phyloP scores from a whole-genome alignment of 2,797 vertebrate species.

The Sebastes ruberrimus region DNA sequence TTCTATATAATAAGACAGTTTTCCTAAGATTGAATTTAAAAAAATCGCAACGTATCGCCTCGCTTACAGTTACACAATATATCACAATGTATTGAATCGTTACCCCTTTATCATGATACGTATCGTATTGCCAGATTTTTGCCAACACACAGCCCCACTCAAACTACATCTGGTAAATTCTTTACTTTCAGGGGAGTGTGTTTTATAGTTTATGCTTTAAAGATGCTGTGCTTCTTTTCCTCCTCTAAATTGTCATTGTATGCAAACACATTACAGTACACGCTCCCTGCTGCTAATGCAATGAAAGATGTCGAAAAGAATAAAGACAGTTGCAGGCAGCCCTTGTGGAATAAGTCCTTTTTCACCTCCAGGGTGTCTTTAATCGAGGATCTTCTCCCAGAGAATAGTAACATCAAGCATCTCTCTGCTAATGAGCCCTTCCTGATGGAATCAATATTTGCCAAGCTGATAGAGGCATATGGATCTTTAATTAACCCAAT shows the following conservation, averaged over 20 bases:
- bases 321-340: neutral
- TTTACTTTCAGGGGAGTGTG: neutral
- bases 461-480: neutral
- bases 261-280: neutral
- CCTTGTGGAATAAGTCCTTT: neutral
- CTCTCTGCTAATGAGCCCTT: constrained; percentile 18
- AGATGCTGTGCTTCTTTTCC: neutral
- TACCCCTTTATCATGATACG: no score
- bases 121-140: no score
- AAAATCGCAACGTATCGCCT: no score
- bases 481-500: neutral
- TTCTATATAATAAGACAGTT: no score
- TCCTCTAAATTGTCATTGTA: neutral
- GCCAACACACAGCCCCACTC: neutral
- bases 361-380: neutral
- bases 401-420: neutral
- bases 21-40: no score
- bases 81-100: no score
- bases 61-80: no score
- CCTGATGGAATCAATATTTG: constrained; percentile 18
- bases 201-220: neutral
- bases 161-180: neutral
- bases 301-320: neutral
- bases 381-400: constrained; percentile 3
- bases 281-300: neutral